Percentiles rank a stretch among this genome's conserved stretches.
phyloP scores from a whole-genome alignment of 2,888 invertebrate species.

The Marasmarcha lunaedactyla region DNA sequence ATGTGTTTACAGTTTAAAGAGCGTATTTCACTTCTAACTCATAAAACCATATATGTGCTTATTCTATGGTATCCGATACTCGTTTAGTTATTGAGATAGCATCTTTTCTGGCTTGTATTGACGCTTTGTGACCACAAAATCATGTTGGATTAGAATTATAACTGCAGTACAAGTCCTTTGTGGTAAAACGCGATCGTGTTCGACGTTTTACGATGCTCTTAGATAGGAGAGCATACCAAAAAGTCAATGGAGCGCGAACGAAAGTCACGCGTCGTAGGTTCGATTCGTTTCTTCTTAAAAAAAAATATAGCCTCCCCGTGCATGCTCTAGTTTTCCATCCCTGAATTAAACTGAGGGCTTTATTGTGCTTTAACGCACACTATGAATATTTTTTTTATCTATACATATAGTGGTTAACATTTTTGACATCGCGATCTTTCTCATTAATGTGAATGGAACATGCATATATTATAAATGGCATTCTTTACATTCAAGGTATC shows the following conservation, averaged over 20 bases:
- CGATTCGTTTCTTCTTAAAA: conserved; percentile 25
- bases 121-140: neutral
- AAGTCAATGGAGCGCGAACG: conserved; percentile 52
- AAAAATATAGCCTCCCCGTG: conserved; percentile 12
- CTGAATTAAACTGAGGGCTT: too few relatives aligned
- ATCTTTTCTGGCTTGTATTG: neutral
- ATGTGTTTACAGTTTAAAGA: neutral
- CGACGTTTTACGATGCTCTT: conserved; percentile 4
- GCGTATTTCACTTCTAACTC: neutral
- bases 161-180: conserved; percentile 1
- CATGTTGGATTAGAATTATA: neutral
- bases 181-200: neutral
- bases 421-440: too few relatives aligned
- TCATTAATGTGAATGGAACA: too few relatives aligned
- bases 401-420: too few relatives aligned
- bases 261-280: conserved; percentile 59
- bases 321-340: neutral
- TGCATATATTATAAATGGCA: too few relatives aligned
- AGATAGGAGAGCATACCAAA: conserved; percentile 44
- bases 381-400: too few relatives aligned
- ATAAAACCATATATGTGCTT: neutral
- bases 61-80: neutral
- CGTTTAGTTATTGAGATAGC: neutral
- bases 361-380: too few relatives aligned
- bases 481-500: too few relatives aligned